Evolutionary conservation across 2,888 invertebrate species (phyloP).

Genomic region (Baronia brevicornis): DNA sequence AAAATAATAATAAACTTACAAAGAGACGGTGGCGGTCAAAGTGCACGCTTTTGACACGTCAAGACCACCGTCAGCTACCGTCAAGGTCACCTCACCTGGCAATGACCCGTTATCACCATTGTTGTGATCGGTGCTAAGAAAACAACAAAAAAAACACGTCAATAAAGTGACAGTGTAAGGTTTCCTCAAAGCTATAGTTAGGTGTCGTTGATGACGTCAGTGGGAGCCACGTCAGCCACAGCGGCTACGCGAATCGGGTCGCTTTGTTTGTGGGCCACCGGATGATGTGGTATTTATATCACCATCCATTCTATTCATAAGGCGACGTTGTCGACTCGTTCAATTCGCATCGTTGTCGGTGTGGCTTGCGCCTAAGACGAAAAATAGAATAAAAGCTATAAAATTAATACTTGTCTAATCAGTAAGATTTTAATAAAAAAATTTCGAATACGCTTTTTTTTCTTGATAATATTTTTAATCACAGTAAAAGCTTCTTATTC

Average conservation of each 20-base stretch:
- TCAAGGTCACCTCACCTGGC: conserved; percentile 56
- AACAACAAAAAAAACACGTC: conserved; percentile 33
- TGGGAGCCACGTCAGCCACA: conserved; percentile 42
- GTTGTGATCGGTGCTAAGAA: conserved; percentile 30
- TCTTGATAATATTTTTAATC: too few species aligned
- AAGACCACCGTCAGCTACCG: conserved; percentile 23
- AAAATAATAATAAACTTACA: conserved; percentile 29
- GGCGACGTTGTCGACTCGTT: conserved; percentile 21
- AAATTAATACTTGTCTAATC: too few species aligned
- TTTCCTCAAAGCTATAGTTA: conserved; percentile 43
- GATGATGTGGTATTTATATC: conserved; percentile 42
- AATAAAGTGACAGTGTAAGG: conserved; percentile 57
- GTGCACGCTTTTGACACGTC: conserved; percentile 21
- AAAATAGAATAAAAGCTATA: too few species aligned
- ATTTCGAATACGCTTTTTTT: too few species aligned
- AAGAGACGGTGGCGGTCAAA: conserved; percentile 23
- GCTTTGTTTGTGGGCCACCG: conserved; percentile 58
- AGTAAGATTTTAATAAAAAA: too few species aligned
- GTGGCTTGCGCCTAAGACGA: too few species aligned
- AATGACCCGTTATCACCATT: conserved; percentile 59
- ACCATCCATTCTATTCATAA: conserved; percentile 29
- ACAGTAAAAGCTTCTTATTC: too few species aligned
- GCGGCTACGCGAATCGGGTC: conserved; percentile 48
- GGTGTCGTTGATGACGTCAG: conserved; percentile 48
- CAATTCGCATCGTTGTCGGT: conserved; percentile 19